A percentile compares a stretch with the other conserved stretches of the same genome.
Conservation (phyloP, 2,797 vertebrate species). For the Urophycis tenuis region DNA sequence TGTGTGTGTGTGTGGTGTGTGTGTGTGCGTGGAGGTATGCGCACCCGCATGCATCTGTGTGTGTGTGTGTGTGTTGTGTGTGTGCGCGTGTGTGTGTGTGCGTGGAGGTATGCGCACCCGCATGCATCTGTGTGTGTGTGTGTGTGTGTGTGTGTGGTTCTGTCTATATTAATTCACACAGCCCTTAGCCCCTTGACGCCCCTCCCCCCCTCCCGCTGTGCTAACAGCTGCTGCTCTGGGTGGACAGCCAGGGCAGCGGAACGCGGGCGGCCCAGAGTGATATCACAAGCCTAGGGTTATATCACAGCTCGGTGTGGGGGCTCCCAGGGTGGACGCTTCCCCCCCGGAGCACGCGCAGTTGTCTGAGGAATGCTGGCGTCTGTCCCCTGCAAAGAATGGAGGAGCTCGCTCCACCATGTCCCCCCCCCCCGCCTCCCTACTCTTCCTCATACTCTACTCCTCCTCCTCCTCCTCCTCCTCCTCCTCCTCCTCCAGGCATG, state of each 20-base stretch:
- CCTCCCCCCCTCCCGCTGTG: not conserved
- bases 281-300: slow-evolving; percentile 36
- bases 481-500: slow-evolving; percentile 22
- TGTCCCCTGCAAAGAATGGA: slow-evolving; percentile 57
- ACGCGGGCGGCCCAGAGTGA: slow-evolving; percentile 33
- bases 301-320: slow-evolving; percentile 42
- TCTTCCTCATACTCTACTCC: no score
- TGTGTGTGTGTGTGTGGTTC: not conserved
- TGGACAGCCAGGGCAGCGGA: slow-evolving; percentile 40
- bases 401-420: slow-evolving; percentile 50
- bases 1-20: no score
- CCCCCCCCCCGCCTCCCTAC: no score
- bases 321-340: slow-evolving; percentile 61
- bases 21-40: no score
- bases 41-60: no score
- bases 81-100: not conserved
- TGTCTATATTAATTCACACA: not conserved
- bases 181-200: not conserved
- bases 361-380: slow-evolving; percentile 52
- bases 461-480: no score
- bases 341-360: slow-evolving; percentile 49
- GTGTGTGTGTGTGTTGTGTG: not conserved
- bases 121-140: not conserved
- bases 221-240: not conserved
- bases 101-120: no score